A percentile compares a stretch with the other conserved stretches of the same genome.
Evolutionary conservation across 2,113 vertebrate species (phyloP).

Genomic region (Cariama cristata): DNA sequence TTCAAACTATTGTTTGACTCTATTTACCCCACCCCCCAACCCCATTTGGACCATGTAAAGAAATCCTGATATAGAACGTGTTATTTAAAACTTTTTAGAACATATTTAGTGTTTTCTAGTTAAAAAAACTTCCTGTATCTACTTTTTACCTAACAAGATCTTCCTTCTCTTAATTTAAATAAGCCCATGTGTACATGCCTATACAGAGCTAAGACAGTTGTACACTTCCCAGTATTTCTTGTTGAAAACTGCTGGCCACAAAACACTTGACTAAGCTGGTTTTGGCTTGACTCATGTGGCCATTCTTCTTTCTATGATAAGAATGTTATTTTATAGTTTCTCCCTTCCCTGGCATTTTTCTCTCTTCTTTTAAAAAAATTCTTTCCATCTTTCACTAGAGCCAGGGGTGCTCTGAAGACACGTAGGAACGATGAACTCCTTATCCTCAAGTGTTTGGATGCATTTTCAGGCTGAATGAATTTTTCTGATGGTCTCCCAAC

Average conservation of each 20-base stretch:
- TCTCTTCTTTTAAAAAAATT: not conserved
- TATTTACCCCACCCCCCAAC: fast-evolving
- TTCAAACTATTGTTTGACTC: not conserved
- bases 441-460: not conserved
- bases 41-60: not conserved
- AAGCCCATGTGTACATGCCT: fast-evolving
- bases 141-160: not conserved
- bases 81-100: not conserved
- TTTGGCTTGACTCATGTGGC: not conserved
- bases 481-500: not conserved
- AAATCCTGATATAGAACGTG: not conserved
- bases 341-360: not conserved
- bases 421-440: not conserved
- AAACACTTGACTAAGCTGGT: not conserved
- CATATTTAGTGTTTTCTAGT: not conserved
- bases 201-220: not conserved
- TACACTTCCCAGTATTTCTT: not conserved
- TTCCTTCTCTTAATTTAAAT: not conserved
- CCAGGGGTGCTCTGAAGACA: not conserved
- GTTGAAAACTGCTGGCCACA: not conserved
- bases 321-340: not conserved
- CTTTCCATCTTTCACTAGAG: not conserved
- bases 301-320: not conserved
- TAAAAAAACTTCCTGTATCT: not conserved
- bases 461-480: not conserved